Conservation (phyloP, 2,797 vertebrate species). For the Acanthornis magna region DNA sequence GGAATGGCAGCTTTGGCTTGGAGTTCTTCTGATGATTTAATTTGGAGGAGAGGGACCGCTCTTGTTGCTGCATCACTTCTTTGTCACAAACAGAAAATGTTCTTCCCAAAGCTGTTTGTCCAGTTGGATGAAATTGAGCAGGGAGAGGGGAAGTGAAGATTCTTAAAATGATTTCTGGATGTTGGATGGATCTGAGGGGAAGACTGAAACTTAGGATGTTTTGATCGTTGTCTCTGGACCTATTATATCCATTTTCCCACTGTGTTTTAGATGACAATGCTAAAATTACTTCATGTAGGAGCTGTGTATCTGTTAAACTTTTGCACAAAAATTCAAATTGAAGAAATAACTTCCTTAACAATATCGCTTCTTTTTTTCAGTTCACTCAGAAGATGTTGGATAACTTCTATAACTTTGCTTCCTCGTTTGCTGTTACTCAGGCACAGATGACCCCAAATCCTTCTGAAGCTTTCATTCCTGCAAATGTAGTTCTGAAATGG, state of each 20-base stretch:
- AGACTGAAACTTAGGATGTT: not conserved
- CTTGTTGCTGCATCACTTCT: not conserved
- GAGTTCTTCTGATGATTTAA: not conserved
- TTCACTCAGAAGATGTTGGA: slow-evolving; percentile 98
- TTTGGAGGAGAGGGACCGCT: not conserved
- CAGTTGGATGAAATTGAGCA: not conserved
- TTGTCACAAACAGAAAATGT: not conserved
- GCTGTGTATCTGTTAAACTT: not conserved
- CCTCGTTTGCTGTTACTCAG: slow-evolving; percentile 91
- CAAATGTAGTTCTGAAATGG: slow-evolving; percentile 91
- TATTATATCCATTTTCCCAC: not conserved
- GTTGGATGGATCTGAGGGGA: not conserved
- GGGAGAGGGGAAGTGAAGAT: not conserved
- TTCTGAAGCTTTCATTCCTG: slow-evolving; percentile 91
- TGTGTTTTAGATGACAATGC: not conserved
- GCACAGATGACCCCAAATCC: slow-evolving; percentile 93
- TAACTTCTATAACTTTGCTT: slow-evolving; percentile 91
- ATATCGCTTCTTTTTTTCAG: slow-evolving; percentile 46
- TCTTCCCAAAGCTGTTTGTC: not conserved
- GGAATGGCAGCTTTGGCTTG: not conserved
- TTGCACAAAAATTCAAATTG: not conserved
- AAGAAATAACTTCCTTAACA: not conserved
- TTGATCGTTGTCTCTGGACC: not conserved
- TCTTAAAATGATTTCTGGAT: not conserved
- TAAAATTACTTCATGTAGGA: not conserved